Base-by-base conservation (phyloP, 2,888 invertebrate genomes). In the Lymantria dispar region DNA sequence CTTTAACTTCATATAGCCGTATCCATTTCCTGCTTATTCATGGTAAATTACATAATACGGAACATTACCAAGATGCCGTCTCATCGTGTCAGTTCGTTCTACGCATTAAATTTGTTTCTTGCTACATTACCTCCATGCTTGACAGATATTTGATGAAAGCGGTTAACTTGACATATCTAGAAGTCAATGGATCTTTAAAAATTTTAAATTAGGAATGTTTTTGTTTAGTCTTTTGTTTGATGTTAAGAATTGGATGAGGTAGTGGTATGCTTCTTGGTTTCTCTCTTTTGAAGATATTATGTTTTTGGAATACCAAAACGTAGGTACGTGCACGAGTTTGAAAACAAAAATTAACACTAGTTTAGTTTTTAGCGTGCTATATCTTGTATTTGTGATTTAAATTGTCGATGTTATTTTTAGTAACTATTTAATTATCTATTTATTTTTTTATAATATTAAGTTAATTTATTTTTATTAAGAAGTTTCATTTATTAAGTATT, bases 1-100 rank as follows among this genome's bases (percentile, higher is more conserved):
- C 39, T 43, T 40, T 7, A 39, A 33, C 10, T 33, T 22, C 47
- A 58, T 7, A 9, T 36, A 54, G 48, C 46, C 60, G 44, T 48
- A 47, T 58, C 57, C 54, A 57, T 56, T 37, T 45, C 60, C 55
- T 51, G 54, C 15, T 8, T 48, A 54, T 60, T 50, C 51, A 46
- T 59, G 54, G 45, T 42, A 49, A 50, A 48, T 48, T 50, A 53
- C 43, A 42, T 43, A 45, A 60, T 76, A 78, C 78, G 81, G 77
- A 68, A 80, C 83, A 83, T 83, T 82, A 81, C 68, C 55, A 68
- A 62, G 69, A 73, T 67, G 72, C 44, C 64, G 65, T 72, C 64
- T 67, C 68, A 62, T 52, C 58, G 56, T 58, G 60, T 61, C 69
- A 74, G 74, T 53, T 36, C 45, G 43, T 15, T 53, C 40, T 60